Base-by-base conservation (phyloP, 1,140 invertebrate species). In the Hylaeus anthracinus region DNA sequence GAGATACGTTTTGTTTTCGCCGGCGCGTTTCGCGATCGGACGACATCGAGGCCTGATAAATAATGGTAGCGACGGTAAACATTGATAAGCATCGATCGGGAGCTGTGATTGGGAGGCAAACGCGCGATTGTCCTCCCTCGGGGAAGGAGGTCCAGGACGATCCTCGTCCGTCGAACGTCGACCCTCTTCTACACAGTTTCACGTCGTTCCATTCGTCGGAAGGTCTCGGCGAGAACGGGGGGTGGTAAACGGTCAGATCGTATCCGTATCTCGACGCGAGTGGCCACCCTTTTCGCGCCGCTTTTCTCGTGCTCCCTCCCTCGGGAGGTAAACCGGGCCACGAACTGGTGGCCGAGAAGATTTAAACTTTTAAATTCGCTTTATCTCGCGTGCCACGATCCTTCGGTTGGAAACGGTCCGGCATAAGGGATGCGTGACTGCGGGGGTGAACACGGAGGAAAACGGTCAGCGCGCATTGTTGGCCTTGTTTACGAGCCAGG, bases 321-420 rank as follows among this genome's bases (percentile, higher is more conserved):
- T 43, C 1, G 1, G 4, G 8, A 41, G 41, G 51, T 51, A 79
- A 69, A 71, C 67, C 69, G 48, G 79, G 83, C 70, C 63, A 85
- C 81, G 88, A 89, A 80, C 83, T 87, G 86, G 15, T 55, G 84
- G 77, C 87, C 79, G 84, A 51, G 51, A 82, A 84, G 89, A 90
- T 92, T 91, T 91, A 93, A 93, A 93, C 88, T 93, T 88, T 92
- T 88, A 92, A 92, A 92, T 92, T 91, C 88, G 83, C 89, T 93
- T 93, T 93, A 93, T 93, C 92, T 92, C 82, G 85, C 70, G 72
- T 87, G 75, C 82, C 84, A 89, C 86, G 76, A 26, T 26, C 26
- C 26, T 26, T 26, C 26, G 26, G 79, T 73, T 69, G 76, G 58
- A 86, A 90, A 80, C 45, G 85, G 65, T 66, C 74, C 77, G 71